phyloP scores from a whole-genome alignment of 1,140 invertebrate species.

The Trissolcus basalis region DNA sequence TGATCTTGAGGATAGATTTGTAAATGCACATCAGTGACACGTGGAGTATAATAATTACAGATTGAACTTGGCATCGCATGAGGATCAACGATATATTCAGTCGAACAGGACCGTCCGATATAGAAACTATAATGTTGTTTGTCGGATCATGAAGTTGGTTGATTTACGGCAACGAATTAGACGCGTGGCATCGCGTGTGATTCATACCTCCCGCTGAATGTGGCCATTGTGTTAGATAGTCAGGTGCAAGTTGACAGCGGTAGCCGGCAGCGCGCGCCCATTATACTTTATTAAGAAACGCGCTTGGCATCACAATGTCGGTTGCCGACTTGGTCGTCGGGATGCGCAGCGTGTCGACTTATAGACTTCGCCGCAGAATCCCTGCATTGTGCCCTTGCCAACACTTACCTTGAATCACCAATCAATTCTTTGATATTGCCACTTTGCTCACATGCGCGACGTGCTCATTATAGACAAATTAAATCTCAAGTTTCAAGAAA shows the following conservation, averaged over 20 bases:
- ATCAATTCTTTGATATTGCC: constrained; percentile 28
- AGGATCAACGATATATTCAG: background rate
- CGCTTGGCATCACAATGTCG: constrained; percentile 49
- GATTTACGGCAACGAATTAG: constrained; percentile 52
- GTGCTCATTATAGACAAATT: constrained; percentile 45
- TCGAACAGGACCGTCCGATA: too few relatives aligned
- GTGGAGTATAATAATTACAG: constrained; percentile 10
- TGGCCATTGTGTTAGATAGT: constrained; percentile 46
- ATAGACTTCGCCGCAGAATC: constrained; percentile 19
- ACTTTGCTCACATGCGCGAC: constrained; percentile 52
- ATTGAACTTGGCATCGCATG: constrained; percentile 24
- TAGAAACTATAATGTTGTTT: constrained; percentile 23
- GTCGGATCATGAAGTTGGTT: constrained; percentile 40
- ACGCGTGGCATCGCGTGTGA: constrained; percentile 56
- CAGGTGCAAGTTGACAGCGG: constrained; percentile 59
- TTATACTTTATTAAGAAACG: constrained; percentile 59
- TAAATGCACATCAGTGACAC: background rate
- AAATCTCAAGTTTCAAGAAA: constrained; percentile 11
- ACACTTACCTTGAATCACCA: constrained; percentile 42
- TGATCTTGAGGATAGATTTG: too few relatives aligned
- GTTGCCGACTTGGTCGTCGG: constrained; percentile 30
- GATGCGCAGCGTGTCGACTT: constrained; percentile 42
- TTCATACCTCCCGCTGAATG: constrained; percentile 46
- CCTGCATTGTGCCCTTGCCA: constrained; percentile 24
- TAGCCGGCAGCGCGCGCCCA: constrained; percentile 42